Conservation (phyloP, 2,888 invertebrate species). For the Xanthorhoe spadicearia region DNA sequence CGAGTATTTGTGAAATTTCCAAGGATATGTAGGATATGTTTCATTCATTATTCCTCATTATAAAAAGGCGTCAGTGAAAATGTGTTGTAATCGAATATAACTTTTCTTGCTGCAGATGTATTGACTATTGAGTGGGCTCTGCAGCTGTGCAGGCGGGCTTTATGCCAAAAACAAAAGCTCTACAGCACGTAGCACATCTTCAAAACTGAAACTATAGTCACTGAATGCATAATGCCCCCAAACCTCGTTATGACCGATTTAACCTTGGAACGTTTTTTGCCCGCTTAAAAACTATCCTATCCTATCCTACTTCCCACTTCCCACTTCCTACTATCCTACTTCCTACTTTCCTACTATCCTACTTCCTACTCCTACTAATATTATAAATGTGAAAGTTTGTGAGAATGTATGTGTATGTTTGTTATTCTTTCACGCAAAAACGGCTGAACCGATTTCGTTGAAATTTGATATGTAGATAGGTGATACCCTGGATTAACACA, state of each 20-base stretch:
- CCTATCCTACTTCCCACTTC: too few relatives aligned
- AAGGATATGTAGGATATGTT: too few relatives aligned
- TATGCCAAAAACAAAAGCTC: slow-evolving; percentile 12
- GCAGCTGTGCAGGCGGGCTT: slow-evolving; percentile 14
- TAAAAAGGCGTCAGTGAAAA: not conserved
- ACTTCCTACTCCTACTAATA: too few relatives aligned
- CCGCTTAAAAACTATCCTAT: not conserved
- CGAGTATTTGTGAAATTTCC: too few relatives aligned
- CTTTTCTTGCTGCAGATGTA: slow-evolving; percentile 5
- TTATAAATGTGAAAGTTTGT: too few relatives aligned
- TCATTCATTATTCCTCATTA: not conserved
- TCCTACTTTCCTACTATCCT: too few relatives aligned
- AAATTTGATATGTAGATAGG: too few relatives aligned
- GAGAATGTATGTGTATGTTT: too few relatives aligned
- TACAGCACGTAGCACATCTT: slow-evolving; percentile 14
- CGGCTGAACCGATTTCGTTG: too few relatives aligned
- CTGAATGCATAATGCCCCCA: not conserved
- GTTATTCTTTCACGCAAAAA: too few relatives aligned
- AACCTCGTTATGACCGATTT: not conserved
- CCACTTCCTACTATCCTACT: too few relatives aligned
- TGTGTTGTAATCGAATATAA: not conserved
- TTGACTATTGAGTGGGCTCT: slow-evolving; percentile 12
- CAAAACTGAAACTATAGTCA: slow-evolving; percentile 2
- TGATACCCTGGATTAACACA: too few relatives aligned
- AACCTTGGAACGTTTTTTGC: not conserved